phyloP scores from a whole-genome alignment of 2,797 vertebrate species.

The Tenualosa thibaudeaui region DNA sequence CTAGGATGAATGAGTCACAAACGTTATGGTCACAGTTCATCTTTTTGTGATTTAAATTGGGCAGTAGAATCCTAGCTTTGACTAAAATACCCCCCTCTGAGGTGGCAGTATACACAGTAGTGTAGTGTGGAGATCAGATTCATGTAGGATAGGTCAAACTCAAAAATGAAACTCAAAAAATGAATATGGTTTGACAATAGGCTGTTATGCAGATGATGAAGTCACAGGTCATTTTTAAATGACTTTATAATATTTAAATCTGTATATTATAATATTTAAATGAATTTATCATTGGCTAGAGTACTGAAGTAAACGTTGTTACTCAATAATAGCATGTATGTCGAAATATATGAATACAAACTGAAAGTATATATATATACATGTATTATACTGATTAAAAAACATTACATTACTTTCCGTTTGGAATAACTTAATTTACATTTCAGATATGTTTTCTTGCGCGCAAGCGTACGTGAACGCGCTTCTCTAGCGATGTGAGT shows the following conservation, averaged over 20 bases:
- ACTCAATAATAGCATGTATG: not conserved
- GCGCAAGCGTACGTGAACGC: not conserved
- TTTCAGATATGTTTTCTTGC: not conserved
- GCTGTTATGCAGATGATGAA: not conserved
- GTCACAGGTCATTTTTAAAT: too few relatives aligned
- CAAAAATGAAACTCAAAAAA: too few relatives aligned
- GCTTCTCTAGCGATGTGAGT: not conserved
- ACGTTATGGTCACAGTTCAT: too few relatives aligned
- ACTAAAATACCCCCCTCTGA: not conserved
- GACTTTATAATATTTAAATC: too few relatives aligned
- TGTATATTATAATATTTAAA: too few relatives aligned
- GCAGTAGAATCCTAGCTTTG: not conserved
- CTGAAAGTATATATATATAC: too few relatives aligned
- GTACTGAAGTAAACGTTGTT: not conserved
- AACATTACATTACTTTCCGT: not conserved
- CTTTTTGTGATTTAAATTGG: not conserved
- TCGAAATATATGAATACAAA: too few relatives aligned
- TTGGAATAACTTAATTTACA: not conserved
- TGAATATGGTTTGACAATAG: not conserved
- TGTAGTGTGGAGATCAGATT: not conserved
- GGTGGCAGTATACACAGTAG: not conserved
- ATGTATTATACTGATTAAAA: too few relatives aligned
- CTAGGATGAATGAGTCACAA: too few relatives aligned
- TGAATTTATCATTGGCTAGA: too few relatives aligned
- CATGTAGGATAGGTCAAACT: not conserved